phyloP scores from a whole-genome alignment of 2,113 vertebrate species.

The Strix aluco region DNA sequence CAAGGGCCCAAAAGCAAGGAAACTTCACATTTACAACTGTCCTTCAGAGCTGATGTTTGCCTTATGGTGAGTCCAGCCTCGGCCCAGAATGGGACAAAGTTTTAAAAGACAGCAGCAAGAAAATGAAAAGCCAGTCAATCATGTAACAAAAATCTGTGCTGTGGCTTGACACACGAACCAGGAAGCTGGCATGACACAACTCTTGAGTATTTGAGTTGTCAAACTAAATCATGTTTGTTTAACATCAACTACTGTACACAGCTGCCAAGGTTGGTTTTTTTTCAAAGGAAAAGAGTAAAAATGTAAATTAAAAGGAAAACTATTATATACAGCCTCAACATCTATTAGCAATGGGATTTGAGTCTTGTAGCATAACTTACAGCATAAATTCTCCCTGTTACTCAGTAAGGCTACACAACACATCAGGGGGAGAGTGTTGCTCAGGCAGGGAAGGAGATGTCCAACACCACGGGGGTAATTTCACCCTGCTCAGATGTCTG shows the following conservation, averaged over 20 bases:
- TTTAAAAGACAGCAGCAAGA: background rate
- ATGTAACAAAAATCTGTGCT: background rate
- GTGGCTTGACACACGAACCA: background rate
- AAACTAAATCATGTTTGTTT: background rate
- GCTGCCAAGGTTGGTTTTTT: background rate
- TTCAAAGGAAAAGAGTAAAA: background rate
- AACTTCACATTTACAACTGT: background rate
- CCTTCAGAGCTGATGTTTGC: background rate
- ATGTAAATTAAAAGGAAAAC: background rate
- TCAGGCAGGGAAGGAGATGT: background rate
- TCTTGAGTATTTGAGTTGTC: background rate
- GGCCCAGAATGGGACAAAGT: background rate
- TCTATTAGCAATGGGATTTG: background rate
- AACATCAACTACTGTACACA: background rate
- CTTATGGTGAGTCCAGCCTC: background rate
- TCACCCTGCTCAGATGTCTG: background rate
- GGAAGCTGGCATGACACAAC: background rate
- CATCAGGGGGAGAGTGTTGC: background rate
- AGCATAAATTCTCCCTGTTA: background rate
- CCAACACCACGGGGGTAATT: rapidly evolving
- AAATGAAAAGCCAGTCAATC: background rate
- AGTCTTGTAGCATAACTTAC: background rate
- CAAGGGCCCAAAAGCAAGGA: background rate
- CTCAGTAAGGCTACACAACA: background rate
- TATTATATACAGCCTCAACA: background rate